Base-by-base conservation (phyloP, 2,113 vertebrate genomes). In the Nothoprocta pentlandii region DNA sequence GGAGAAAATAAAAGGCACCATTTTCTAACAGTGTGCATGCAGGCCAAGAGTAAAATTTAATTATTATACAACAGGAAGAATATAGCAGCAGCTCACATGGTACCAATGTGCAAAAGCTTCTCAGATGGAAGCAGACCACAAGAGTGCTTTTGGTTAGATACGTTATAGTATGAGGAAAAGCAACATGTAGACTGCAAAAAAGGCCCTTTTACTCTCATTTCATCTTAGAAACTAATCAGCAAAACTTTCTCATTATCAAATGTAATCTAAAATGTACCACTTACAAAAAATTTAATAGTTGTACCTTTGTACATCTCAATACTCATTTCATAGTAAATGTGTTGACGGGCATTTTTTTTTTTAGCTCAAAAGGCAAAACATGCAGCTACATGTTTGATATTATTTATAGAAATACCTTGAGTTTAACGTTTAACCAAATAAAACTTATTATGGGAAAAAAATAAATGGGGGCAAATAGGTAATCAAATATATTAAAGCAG, bases 1-100 rank as follows among this genome's bases (percentile, higher is more conserved):
- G 42, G 4, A 96, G 34, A 95, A 25, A 58, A 93, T 69, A 51
- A 97, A 82, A 94, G 78, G 19, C 69, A 95, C 14, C 79, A 41
- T 46, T 81, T 49, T 80, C 78, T 67, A 87, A 84, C 63, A 95
- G 34, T 23, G 22, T 25, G 30, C 68, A 68, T 0, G 10, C 3
- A 96, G 49, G 54, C 4, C 54, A 81, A 8, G 26, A 66, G 61
- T 28, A 46, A 88, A 69, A 85, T 63, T 25, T 42, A 63, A 86
- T 5, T 80, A 63, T 90, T 85, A 49, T 20, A 85, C 0, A 1
- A 77, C 70, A 94, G 63, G 77, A 92, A 94, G 1, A 21, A 44
- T 58, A 94, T n/a, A 46, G 59, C 32, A 91, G 68, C 75, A 70
- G 75, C 26, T 91, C 80, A 96, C 51, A 63, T 41, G 21, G 54